Conservation (phyloP, 2,113 vertebrate species). For the Regulus satrapa region DNA sequence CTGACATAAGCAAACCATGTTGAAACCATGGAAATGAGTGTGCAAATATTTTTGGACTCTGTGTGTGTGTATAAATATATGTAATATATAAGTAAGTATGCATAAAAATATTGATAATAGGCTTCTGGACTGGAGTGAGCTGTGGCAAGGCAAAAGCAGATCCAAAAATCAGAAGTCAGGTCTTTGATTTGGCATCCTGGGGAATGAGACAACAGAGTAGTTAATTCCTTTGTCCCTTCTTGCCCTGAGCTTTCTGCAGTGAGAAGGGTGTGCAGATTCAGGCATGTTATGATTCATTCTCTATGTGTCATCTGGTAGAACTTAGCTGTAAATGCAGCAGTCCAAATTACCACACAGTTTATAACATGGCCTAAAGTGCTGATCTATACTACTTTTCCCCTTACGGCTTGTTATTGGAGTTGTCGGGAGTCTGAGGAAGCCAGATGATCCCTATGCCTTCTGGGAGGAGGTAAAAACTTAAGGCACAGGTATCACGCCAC, state of each 20-base stretch:
- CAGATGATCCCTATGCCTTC: background rate
- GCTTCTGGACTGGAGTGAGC: background rate
- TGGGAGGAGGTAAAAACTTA: background rate
- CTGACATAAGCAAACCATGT: background rate
- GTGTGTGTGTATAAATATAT: background rate
- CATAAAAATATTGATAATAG: background rate
- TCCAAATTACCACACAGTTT: constrained; percentile 39
- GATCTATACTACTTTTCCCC: background rate
- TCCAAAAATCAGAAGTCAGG: background rate
- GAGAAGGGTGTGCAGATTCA: constrained; percentile 35
- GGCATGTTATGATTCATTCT: constrained; percentile 35
- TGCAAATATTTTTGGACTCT: background rate
- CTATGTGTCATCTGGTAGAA: constrained; percentile 68
- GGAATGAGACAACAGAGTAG: background rate
- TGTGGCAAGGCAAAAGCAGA: background rate
- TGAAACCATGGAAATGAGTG: background rate
- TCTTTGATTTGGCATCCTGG: background rate
- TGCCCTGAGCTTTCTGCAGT: constrained; percentile 18
- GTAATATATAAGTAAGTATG: background rate
- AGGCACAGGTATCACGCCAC: background rate
- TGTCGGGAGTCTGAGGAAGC: background rate
- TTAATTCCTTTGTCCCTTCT: constrained; percentile 34
- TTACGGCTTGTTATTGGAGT: background rate
- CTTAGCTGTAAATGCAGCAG: constrained; percentile 42
- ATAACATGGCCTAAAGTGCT: background rate